Conservation (phyloP, 2,888 invertebrate genomes). For the Meandrusa payeni region DNA sequence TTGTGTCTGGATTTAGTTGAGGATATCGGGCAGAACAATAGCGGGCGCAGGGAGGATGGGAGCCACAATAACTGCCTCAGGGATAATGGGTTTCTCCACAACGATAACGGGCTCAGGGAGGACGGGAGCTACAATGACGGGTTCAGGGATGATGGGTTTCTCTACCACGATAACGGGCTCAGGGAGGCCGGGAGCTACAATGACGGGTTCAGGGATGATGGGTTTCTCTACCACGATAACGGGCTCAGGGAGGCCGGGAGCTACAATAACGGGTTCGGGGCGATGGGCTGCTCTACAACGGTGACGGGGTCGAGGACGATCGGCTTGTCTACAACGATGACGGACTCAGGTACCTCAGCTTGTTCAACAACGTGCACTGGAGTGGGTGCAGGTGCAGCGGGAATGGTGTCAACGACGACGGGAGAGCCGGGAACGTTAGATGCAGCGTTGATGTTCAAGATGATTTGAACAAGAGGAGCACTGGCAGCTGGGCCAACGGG, state of each 20-base stretch:
- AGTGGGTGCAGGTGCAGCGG: not conserved
- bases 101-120: conserved; percentile 34
- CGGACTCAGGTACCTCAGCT: conserved; percentile 31
- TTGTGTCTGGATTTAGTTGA: conserved; percentile 18
- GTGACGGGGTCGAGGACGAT: conserved; percentile 28
- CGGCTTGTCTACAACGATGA: conserved; percentile 30
- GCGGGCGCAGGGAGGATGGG: conserved; percentile 42
- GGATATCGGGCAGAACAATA: conserved; percentile 27
- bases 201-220: conserved; percentile 28
- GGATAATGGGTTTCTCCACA: conserved; percentile 37
- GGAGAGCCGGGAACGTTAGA: conserved; percentile 2
- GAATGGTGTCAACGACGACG: conserved; percentile 7
- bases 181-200: too few species aligned
- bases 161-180: conserved; percentile 32
- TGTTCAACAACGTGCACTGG: conserved; percentile 21
- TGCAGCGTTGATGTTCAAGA: conserved; percentile 30
- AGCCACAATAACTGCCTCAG: conserved; percentile 35
- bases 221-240: conserved; percentile 29
- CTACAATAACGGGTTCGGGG: conserved; percentile 29
- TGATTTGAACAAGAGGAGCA: conserved; percentile 34
- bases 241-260: conserved; percentile 29
- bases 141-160: conserved; percentile 29
- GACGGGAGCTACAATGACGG: conserved; percentile 27
- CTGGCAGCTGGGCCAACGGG: conserved; percentile 14
- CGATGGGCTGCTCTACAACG: conserved; percentile 29